phyloP scores from a whole-genome alignment of 2,888 invertebrate genomes.

The Eupithecia abbreviata region DNA sequence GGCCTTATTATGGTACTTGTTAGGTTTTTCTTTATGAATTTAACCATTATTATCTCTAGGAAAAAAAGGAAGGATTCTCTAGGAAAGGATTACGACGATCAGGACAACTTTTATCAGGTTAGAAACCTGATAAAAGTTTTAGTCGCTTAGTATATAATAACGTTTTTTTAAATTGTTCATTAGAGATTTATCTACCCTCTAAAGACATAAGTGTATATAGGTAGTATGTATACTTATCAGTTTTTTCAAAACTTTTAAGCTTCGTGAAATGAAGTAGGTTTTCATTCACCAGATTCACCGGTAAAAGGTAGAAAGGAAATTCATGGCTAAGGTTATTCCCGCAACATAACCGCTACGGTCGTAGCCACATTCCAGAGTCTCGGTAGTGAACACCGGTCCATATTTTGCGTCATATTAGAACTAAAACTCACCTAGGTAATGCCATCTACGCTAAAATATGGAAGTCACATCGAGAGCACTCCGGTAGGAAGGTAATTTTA shows the following conservation, averaged over 20 bases:
- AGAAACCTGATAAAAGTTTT: too few relatives aligned
- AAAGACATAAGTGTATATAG: too few relatives aligned
- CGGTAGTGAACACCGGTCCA: constrained; percentile 61
- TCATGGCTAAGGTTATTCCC: not conserved
- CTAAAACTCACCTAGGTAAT: constrained; percentile 61
- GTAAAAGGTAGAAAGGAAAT: not conserved
- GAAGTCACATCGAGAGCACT: constrained; percentile 60
- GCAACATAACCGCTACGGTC: constrained; percentile 40
- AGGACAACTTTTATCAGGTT: too few relatives aligned
- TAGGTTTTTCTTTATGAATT: not conserved
- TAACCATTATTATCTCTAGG: not conserved
- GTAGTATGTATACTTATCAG: too few relatives aligned
- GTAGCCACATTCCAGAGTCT: constrained; percentile 56
- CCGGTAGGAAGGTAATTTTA: constrained; percentile 61
- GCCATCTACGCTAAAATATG: constrained; percentile 58
- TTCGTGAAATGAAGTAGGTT: not conserved
- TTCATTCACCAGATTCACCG: not conserved
- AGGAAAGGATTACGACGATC: too few relatives aligned
- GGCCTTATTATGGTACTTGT: not conserved
- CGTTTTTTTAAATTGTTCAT: too few relatives aligned
- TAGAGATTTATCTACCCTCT: too few relatives aligned
- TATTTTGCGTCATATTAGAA: constrained; percentile 70
- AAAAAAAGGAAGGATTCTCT: too few relatives aligned
- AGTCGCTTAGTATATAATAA: too few relatives aligned
- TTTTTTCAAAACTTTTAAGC: not conserved